phyloP scores from a whole-genome alignment of 1,140 invertebrate genomes.

The Cyphomyrmex costatus region DNA sequence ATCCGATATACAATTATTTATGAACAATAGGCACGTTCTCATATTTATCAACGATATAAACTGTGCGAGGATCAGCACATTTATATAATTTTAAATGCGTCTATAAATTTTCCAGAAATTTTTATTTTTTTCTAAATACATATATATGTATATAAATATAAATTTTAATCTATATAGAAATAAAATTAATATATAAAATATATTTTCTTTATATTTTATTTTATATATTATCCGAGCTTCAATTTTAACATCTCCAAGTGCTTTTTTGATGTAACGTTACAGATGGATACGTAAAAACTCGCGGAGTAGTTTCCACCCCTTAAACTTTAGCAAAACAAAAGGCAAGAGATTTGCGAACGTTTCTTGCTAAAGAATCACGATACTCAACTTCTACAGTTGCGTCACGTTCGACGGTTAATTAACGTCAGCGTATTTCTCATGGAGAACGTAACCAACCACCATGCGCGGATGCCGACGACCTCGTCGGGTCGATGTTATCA shows the following conservation, averaged over 20 bases:
- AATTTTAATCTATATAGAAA: background rate
- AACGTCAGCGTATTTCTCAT: constrained; percentile 24
- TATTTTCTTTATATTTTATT: background rate
- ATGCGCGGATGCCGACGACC: constrained; percentile 39
- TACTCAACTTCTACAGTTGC: background rate
- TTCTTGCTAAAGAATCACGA: constrained; percentile 8
- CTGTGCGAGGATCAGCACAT: background rate
- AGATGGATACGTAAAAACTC: background rate
- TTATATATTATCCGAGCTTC: background rate
- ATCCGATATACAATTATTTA: background rate
- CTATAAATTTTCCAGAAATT: background rate
- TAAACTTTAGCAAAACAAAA: background rate
- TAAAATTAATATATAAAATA: background rate
- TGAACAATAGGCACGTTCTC: background rate
- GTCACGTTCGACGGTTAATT: constrained; percentile 16
- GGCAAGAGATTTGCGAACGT: background rate
- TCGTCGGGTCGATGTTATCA: constrained; percentile 46
- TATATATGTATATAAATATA: background rate
- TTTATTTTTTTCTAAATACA: background rate
- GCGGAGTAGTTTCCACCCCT: background rate
- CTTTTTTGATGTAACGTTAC: background rate
- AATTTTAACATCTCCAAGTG: background rate
- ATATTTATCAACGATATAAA: background rate
- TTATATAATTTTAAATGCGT: background rate
- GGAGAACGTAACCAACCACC: constrained; percentile 34